Base-by-base conservation (phyloP, 1,140 invertebrate genomes). In the Eueides isabella region DNA sequence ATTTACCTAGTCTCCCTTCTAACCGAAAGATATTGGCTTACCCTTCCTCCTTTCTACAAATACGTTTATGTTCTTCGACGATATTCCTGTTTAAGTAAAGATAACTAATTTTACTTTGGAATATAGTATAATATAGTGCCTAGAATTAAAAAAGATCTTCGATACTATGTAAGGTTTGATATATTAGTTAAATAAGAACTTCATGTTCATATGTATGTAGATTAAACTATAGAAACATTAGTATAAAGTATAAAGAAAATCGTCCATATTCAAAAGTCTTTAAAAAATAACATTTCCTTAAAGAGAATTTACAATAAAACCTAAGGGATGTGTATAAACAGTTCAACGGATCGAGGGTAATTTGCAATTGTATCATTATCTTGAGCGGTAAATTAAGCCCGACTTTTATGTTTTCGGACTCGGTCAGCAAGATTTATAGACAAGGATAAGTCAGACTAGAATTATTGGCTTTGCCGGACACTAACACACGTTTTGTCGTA, bases 321-420 rank as follows among this genome's bases (percentile, higher is more conserved):
- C n/a, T 16, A 23, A 23, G 29, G 26, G 61, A 28, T n/a, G n/a
- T 9, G 91, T 91, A 92, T 91, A 91, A 91, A 86, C 82, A 82
- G 79, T 82, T 84, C 68, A 84, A 85, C 84, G 79, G 80, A 80
- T 75, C 80, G 75, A 71, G 79, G 75, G 86, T 90, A 90, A 89
- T 90, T 92, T 90, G 87, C 89, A 87, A 90, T 87, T 89, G 85
- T 89, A 85, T 87, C 85, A 88, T 91, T 88, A 87, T 89, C 85
- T 86, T 81, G 71, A 71, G 79, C 78, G 78, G 80, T 86, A 85
- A 90, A 89, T 89, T 85, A 83, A 85, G 84, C 71, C 74, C 65
- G 84, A 87, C 74, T 88, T 89, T 88, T 84, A 86, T 85, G 80
- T 73, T 84, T 82, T 78, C 48, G 62, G 77, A 77, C 76, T 72